Evolutionary conservation across 1,140 invertebrate genomes (phyloP).

Genomic region (Zelostemma sp.): DNA sequence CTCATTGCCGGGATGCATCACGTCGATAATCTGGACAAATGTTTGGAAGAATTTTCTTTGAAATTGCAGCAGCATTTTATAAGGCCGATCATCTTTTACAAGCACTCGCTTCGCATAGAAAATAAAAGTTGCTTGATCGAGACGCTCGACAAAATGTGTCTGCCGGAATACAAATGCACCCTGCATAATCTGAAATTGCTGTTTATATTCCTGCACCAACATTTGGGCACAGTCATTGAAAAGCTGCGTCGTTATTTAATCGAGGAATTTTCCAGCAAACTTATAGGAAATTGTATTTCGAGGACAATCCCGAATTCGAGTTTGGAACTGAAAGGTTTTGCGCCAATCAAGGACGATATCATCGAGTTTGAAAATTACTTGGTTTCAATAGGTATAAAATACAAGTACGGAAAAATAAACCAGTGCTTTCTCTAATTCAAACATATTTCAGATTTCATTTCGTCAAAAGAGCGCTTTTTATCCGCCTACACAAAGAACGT

Average conservation of each 20-base stretch:
- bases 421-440: too few relatives aligned
- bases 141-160: slow-evolving; percentile 64
- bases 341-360: slow-evolving; percentile 75
- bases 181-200: slow-evolving; percentile 74
- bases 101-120: slow-evolving; percentile 66
- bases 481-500: slow-evolving; percentile 81
- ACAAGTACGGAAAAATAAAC: too few relatives aligned
- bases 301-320: slow-evolving; percentile 82
- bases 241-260: slow-evolving; percentile 75
- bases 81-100: slow-evolving; percentile 70
- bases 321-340: slow-evolving; percentile 77
- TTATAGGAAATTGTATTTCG: slow-evolving; percentile 82
- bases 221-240: slow-evolving; percentile 74
- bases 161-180: slow-evolving; percentile 72
- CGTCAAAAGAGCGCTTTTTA: slow-evolving; percentile 57
- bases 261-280: slow-evolving; percentile 74
- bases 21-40: slow-evolving; percentile 66
- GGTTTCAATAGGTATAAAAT: slow-evolving; percentile 66
- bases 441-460: slow-evolving; percentile 71
- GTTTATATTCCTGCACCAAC: slow-evolving; percentile 73
- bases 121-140: slow-evolving; percentile 67
- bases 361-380: slow-evolving; percentile 78
- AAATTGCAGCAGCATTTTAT: slow-evolving; percentile 72
- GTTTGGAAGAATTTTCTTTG: slow-evolving; percentile 68
- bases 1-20: slow-evolving; percentile 69